These are phyloP conservation scores for Chloroceryle aenea DNA, from an alignment of 2,113 vertebrate genomes.

Conservation along the genomic window DNA sequence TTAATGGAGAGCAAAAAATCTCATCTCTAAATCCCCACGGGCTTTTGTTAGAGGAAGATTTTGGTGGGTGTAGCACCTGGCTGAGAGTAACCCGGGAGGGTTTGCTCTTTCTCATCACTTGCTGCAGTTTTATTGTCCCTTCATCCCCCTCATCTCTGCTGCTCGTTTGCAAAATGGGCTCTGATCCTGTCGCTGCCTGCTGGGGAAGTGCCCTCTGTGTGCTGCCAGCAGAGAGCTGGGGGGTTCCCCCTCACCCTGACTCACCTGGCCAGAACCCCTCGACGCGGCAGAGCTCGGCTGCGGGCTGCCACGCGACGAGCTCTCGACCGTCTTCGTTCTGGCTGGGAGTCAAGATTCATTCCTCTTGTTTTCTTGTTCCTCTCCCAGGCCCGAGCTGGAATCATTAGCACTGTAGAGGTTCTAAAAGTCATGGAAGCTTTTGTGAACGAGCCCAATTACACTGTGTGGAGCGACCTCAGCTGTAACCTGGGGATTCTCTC, in stretches of 20 bases:
- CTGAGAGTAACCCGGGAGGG: not conserved
- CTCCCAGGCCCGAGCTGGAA: constrained; percentile 92
- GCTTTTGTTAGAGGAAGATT: not conserved
- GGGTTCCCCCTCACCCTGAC: not conserved
- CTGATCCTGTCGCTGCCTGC: not conserved
- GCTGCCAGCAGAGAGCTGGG: not conserved
- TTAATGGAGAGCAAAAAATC: not conserved
- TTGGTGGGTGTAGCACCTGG: not conserved
- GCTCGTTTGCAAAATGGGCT: not conserved
- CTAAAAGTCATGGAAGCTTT: constrained; percentile 99
- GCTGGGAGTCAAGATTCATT: constrained; percentile 44
- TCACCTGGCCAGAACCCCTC: not conserved
- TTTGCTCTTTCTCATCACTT: not conserved
- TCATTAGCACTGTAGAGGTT: constrained; percentile 97
- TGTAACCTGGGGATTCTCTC: constrained; percentile 96
- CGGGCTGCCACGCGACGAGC: not conserved
- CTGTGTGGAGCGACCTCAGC: constrained; percentile 98
- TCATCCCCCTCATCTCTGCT: not conserved
- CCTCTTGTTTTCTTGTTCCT: constrained; percentile 13
- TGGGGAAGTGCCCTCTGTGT: not conserved
- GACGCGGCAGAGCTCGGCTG: not conserved
- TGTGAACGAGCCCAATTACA: constrained; percentile 98
- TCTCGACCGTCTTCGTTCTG: not conserved
- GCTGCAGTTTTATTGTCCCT: not conserved
- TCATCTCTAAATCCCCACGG: not conserved